A percentile compares a stretch with the other conserved stretches of the same genome.
Evolutionary conservation across 2,888 invertebrate species (phyloP).

Genomic region (Candidula unifasciata): DNA sequence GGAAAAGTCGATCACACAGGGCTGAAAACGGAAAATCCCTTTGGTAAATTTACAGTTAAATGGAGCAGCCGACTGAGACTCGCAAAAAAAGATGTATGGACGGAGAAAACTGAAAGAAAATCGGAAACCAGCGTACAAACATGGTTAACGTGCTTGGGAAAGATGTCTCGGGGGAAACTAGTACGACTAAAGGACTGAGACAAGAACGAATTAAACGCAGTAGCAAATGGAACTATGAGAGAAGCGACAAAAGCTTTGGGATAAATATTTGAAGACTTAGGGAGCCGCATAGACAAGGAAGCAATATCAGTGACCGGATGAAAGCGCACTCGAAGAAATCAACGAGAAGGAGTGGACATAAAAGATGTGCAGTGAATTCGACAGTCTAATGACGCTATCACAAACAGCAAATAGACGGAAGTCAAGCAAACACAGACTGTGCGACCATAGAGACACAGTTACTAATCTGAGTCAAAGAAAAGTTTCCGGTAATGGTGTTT

Average conservation of each 20-base stretch:
- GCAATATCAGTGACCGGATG: not conserved
- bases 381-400: not conserved
- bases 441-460: no score
- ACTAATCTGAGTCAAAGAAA: no score
- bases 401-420: not conserved
- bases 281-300: not conserved
- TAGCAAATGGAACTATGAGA: not conserved
- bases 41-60: not conserved
- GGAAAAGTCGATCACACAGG: not conserved
- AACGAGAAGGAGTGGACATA: not conserved
- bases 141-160: not conserved
- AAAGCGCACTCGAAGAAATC: not conserved
- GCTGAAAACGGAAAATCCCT: not conserved
- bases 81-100: not conserved
- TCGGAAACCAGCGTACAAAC: conserved; percentile 7
- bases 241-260: not conserved
- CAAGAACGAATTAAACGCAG: not conserved
- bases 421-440: conserved; percentile 1
- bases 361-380: not conserved
- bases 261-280: conserved; percentile 5
- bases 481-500: no score
- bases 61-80: not conserved
- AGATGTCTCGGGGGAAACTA: not conserved
- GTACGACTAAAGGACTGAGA: not conserved
- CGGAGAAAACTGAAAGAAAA: not conserved